Conservation (phyloP, 2,113 vertebrate genomes). For the Mustela nigripes region DNA sequence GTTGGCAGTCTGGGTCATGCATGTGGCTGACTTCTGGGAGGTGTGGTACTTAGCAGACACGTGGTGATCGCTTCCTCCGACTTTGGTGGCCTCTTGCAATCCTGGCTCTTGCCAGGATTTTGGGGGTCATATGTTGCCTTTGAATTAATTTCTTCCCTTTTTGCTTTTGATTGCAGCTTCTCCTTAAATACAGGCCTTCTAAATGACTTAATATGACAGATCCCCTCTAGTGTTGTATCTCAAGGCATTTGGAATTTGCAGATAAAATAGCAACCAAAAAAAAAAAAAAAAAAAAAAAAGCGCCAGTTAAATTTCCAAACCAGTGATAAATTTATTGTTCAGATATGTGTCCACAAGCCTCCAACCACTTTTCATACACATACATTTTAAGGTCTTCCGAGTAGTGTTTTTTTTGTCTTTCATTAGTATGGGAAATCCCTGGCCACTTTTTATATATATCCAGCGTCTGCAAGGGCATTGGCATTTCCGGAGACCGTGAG, state of each 20-base stretch:
- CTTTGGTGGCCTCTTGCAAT: accelerated
- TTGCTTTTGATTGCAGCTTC: not conserved
- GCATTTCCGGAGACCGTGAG: not conserved
- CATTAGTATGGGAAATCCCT: not conserved
- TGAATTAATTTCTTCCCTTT: not conserved
- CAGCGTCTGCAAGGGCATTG: not conserved
- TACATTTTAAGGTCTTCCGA: not conserved
- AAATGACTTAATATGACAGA: not conserved
- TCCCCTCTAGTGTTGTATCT: not conserved
- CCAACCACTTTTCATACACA: not conserved
- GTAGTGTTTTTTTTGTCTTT: not conserved
- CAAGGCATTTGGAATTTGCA: not conserved
- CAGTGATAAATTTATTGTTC: not conserved
- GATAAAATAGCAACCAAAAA: not conserved
- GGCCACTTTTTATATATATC: not conserved
- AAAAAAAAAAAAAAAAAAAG: not conserved
- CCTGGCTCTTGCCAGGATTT: not conserved
- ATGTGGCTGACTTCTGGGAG: accelerated
- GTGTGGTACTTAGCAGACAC: accelerated
- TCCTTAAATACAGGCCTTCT: not conserved
- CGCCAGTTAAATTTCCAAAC: not conserved
- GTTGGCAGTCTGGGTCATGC: accelerated
- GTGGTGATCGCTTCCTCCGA: not conserved
- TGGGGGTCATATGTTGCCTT: not conserved
- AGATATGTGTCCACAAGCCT: not conserved